phyloP scores from a whole-genome alignment of 2,113 vertebrate species.

The Rhynchomys soricoides region DNA sequence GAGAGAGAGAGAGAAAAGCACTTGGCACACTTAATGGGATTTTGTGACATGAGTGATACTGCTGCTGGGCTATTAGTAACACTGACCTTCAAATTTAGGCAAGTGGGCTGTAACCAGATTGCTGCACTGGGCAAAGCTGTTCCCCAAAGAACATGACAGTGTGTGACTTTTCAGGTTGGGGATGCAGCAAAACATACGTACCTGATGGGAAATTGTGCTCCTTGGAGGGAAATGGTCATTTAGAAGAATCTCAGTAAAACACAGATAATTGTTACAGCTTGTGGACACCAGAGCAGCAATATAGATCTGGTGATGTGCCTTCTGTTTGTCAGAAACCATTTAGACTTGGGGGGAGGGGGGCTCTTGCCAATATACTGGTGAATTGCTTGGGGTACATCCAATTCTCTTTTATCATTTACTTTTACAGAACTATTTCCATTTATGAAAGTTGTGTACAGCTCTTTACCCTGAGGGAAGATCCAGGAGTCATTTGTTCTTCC shows the following conservation, averaged over 20 bases:
- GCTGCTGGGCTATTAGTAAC: neutral
- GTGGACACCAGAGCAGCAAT: neutral
- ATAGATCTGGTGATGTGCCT: neutral
- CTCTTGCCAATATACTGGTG: neutral
- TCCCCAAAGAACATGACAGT: neutral
- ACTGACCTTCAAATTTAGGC: neutral
- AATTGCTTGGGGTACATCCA: neutral
- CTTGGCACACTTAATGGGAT: neutral
- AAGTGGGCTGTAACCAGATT: neutral
- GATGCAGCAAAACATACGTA: neutral
- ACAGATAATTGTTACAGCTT: neutral
- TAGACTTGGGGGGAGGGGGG: neutral
- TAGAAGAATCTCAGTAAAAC: neutral
- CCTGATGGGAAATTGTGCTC: neutral
- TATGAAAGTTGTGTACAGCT: neutral
- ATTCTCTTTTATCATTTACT: constrained; percentile 21
- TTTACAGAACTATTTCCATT: neutral
- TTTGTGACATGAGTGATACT: constrained; percentile 6
- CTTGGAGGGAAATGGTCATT: neutral
- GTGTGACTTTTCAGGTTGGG: neutral
- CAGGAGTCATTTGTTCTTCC: constrained; percentile 45
- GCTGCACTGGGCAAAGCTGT: neutral
- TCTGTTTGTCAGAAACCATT: neutral
- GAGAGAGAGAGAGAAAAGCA: neutral
- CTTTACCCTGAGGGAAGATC: neutral